Evolutionary conservation across 2,113 vertebrate genomes (phyloP).

Genomic region (Crotophaga sulcirostris): DNA sequence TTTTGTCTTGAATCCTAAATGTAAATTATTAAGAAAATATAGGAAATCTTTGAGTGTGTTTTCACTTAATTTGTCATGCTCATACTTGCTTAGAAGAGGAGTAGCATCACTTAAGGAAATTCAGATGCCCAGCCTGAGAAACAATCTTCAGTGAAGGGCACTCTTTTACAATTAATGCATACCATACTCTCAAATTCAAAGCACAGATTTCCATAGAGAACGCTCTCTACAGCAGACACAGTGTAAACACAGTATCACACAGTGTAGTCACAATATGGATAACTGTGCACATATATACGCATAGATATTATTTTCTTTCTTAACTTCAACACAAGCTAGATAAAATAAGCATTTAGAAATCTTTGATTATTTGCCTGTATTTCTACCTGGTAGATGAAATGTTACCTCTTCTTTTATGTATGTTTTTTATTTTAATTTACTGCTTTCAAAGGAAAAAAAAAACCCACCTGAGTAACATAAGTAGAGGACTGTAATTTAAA

Average conservation of each 20-base stretch:
- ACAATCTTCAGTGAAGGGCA: rapidly evolving
- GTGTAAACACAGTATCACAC: background rate
- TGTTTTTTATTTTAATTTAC: background rate
- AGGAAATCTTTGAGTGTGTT: background rate
- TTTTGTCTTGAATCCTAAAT: background rate
- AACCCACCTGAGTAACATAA: background rate
- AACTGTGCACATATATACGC: background rate
- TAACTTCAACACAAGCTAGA: background rate
- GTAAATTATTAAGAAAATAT: background rate
- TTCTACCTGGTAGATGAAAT: background rate
- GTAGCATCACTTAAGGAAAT: background rate
- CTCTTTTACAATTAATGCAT: background rate
- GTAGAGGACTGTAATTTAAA: background rate
- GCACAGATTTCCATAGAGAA: background rate
- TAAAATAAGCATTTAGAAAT: background rate
- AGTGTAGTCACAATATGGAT: background rate
- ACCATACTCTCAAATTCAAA: background rate
- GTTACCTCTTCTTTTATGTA: background rate
- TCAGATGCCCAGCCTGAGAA: background rate
- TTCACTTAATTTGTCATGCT: background rate
- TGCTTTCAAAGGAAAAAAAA: background rate
- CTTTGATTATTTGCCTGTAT: background rate
- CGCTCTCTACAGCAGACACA: background rate
- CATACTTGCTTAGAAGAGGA: background rate
- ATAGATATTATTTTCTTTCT: background rate